Base-by-base conservation (phyloP, 2,888 invertebrate species). In the Drosophila borealis region DNA sequence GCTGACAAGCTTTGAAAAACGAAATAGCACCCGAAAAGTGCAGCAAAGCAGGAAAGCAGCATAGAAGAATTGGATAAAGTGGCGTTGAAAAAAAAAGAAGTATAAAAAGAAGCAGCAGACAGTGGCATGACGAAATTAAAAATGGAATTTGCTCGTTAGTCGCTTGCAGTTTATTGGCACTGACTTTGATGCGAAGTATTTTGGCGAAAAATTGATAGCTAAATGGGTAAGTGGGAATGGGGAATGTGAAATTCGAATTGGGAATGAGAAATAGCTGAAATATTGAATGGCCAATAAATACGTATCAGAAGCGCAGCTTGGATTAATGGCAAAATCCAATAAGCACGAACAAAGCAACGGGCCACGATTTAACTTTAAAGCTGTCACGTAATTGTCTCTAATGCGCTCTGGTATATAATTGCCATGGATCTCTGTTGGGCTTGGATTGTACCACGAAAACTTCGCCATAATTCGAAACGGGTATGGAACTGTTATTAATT, bases 131-230 rank as follows among this genome's bases (percentile, higher is more conserved):
- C 54, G 74, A 89, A 88, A 81, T 88, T 89, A 88, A 88, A 85
- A 85, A 86, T 86, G 71, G 57, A 89, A 89, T 85, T 82, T 70
- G 88, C 85, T 89, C 88, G 88, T 88, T 84, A 84, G 88, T 46
- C 56, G 51, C 46, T 54, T 69, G 55, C 55, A 84, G 81, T 84
- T 86, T 87, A 87, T 87, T 82, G 70, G 65, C 75, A 81, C 25
- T 68, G 77, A 70, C 73, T 82, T 88, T 86, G 77, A 88, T 69
- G 87, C 65, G 46, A 55, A 69, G 62, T 62, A 70, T 70, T 74
- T 65, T 78, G 39, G 41, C 57, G 55, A 80, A 73, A 82, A 80
- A 82, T 76, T 72, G 78, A 67, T 73, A 65, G 66, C 64, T 42
- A 44, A 54, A 64, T 25, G 36, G 19, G 29, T 49, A 19, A 41